Conservation (phyloP, 1,140 invertebrate species). For the Belonocnema kinseyi region DNA sequence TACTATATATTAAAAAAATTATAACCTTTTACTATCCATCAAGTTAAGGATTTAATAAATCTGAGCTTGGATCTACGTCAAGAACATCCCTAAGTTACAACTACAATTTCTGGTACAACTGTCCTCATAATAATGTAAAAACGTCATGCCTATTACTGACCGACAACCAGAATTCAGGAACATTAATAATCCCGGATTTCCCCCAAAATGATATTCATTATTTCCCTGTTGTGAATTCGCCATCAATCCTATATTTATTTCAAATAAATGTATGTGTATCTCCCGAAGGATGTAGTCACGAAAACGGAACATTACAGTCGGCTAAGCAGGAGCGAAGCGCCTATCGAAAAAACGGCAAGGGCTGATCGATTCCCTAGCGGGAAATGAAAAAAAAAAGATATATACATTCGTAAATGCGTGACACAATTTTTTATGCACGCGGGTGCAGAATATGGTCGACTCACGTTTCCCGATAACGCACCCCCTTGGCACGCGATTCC, state of each 20-base stretch:
- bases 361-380: conserved; percentile 15
- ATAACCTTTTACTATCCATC: too few species aligned
- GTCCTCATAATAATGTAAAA: too few species aligned
- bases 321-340: conserved; percentile 8
- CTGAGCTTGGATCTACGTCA: too few species aligned
- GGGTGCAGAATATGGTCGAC: conserved; percentile 23
- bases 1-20: too few species aligned
- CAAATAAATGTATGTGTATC: not conserved
- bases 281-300: not conserved
- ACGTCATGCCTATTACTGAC: too few species aligned
- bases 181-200: too few species aligned
- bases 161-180: too few species aligned
- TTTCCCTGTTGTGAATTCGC: not conserved
- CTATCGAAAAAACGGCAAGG: conserved; percentile 7
- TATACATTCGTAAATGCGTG: conserved; percentile 15
- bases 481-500: conserved; percentile 25
- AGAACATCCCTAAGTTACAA: too few species aligned
- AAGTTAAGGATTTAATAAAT: too few species aligned
- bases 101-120: too few species aligned
- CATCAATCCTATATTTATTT: not conserved
- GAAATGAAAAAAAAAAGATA: conserved; percentile 1
- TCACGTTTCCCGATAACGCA: conserved; percentile 20
- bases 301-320: conserved; percentile 10
- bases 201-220: not conserved
- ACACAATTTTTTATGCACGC: conserved; percentile 28